These are phyloP conservation scores for Orgyia antiqua DNA, from an alignment of 2,888 invertebrate genomes.

Conservation along the genomic window DNA sequence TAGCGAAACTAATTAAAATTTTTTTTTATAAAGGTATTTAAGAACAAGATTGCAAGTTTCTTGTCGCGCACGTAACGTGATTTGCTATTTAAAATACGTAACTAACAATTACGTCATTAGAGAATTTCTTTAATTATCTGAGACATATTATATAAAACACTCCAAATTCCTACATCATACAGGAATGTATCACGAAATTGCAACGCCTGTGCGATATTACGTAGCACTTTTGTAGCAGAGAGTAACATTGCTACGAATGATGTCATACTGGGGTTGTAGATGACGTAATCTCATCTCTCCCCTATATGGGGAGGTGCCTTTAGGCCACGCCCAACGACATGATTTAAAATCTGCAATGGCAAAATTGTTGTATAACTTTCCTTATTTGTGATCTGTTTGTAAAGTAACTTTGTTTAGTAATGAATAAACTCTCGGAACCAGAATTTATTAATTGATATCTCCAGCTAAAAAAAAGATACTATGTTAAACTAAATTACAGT, in stretches of 20 bases:
- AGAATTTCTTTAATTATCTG: too few relatives aligned
- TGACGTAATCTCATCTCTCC: constrained; percentile 52
- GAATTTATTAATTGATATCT: too few relatives aligned
- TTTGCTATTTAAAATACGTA: too few relatives aligned
- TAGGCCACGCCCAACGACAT: constrained; percentile 46
- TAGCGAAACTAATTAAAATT: too few relatives aligned
- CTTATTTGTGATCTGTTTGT: neutral
- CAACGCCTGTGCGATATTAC: constrained; percentile 18
- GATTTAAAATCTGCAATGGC: constrained; percentile 19
- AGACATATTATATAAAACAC: neutral
- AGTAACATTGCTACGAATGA: constrained; percentile 36
- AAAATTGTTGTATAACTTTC: constrained; percentile 9
- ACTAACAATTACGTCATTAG: too few relatives aligned
- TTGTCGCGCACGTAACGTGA: too few relatives aligned
- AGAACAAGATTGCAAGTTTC: too few relatives aligned
- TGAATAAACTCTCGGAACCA: neutral
- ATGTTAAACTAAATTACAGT: too few relatives aligned
- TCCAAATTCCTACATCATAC: neutral
- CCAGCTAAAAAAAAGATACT: too few relatives aligned
- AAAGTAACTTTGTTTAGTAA: neutral
- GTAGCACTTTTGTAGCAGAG: constrained; percentile 16
- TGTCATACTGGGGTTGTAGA: constrained; percentile 53
- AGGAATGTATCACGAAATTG: constrained; percentile 12
- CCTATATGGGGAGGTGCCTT: constrained; percentile 45
- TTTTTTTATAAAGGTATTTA: too few relatives aligned